Evolutionary conservation across 1,140 invertebrate genomes (phyloP).

Genomic region (Drosophila funebris): DNA sequence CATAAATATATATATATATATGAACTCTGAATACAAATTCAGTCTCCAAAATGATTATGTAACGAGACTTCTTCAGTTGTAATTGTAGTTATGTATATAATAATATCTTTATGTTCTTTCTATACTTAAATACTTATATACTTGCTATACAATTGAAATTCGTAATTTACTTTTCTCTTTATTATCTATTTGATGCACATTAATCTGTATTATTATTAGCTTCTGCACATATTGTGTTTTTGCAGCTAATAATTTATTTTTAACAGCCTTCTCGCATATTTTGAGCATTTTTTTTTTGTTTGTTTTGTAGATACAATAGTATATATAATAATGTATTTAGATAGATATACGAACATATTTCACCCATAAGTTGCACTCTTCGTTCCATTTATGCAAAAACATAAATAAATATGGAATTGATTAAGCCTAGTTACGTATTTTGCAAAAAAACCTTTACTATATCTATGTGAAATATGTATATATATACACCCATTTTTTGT

Average conservation of each 20-base stretch:
- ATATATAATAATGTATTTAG: neutral
- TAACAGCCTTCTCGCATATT: slow-evolving; percentile 43
- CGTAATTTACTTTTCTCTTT: slow-evolving; percentile 20
- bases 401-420: slow-evolving; percentile 9
- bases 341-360: slow-evolving; percentile 40
- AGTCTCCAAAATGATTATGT: slow-evolving; percentile 10
- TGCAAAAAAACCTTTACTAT: neutral
- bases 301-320: slow-evolving; percentile 33
- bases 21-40: slow-evolving; percentile 10
- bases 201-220: neutral
- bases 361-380: slow-evolving; percentile 64
- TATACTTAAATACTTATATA: neutral
- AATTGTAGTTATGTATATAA: slow-evolving; percentile 5
- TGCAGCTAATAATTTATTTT: neutral
- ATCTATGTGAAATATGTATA: slow-evolving; percentile 69
- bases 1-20: neutral
- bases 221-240: neutral
- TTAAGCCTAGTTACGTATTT: slow-evolving; percentile 6
- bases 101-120: neutral
- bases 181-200: slow-evolving; percentile 25
- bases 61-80: neutral
- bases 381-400: slow-evolving; percentile 60
- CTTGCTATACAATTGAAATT: slow-evolving; percentile 28
- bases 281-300: slow-evolving; percentile 19
- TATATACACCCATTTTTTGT: slow-evolving; percentile 61